phyloP scores from a whole-genome alignment of 2,113 vertebrate genomes.

The Seriola dumerili region DNA sequence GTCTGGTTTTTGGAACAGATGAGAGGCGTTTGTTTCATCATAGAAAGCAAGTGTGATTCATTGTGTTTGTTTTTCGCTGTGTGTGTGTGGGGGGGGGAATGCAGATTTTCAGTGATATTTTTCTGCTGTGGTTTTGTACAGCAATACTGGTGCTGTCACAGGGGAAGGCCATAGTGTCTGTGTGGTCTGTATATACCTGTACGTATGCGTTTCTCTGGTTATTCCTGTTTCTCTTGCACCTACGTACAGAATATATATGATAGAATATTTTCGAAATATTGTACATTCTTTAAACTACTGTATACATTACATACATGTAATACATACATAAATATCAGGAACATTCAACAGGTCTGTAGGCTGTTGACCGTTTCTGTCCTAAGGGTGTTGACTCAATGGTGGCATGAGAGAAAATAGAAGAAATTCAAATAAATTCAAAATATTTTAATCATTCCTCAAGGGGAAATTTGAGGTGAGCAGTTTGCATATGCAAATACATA shows the following conservation, averaged over 20 bases:
- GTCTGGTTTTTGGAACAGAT: constrained; percentile 68
- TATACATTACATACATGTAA: no score
- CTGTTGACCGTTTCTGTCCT: no score
- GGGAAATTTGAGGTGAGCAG: no score
- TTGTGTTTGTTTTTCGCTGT: constrained; percentile 50
- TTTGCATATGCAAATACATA: no score
- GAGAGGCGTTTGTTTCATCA: constrained; percentile 67
- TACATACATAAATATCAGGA: no score
- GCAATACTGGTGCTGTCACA: constrained; percentile 16
- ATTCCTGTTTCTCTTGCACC: not conserved
- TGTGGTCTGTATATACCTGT: not conserved
- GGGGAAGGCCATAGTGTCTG: constrained; percentile 27
- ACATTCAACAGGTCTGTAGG: no score
- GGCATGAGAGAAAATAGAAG: not conserved
- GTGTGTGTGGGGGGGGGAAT: constrained; percentile 5
- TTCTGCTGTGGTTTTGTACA: constrained; percentile 49
- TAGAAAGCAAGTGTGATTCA: constrained; percentile 59
- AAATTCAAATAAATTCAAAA: not conserved
- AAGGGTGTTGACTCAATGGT: no score
- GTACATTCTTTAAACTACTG: no score
- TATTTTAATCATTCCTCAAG: not conserved
- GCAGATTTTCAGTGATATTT: constrained; percentile 12
- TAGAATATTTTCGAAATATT: not conserved
- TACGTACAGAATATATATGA: no score
- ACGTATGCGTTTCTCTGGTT: not conserved